phyloP scores from a whole-genome alignment of 2,888 invertebrate species.

The Leptinotarsa peninsularis region DNA sequence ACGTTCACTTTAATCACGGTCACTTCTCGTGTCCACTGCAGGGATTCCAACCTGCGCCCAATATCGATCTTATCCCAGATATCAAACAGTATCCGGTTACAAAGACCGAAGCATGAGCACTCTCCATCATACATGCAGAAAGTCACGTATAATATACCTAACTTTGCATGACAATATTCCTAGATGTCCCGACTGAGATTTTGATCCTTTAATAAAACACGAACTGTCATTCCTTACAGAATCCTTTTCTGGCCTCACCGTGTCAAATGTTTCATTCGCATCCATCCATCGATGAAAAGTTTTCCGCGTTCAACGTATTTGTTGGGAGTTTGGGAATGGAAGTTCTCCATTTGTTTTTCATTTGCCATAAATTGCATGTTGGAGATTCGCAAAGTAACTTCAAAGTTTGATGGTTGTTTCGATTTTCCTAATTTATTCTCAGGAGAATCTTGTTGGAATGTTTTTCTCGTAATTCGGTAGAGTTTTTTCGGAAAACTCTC shows the following conservation, averaged over 20 bases:
- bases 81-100: neutral
- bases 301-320: constrained; percentile 23
- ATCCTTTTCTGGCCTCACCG: neutral
- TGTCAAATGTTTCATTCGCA: constrained; percentile 17
- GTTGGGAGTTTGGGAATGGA: constrained; percentile 21
- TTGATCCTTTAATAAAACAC: constrained; percentile 7
- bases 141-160: constrained; percentile 9
- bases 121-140: neutral
- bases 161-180: constrained; percentile 11
- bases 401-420: constrained; percentile 25
- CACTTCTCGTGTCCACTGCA: neutral
- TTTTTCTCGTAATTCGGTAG: constrained; percentile 1
- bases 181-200: neutral
- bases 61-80: neutral
- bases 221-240: neutral
- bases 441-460: constrained; percentile 9
- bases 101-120: neutral
- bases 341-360: constrained; percentile 27
- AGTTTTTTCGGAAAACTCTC: neutral
- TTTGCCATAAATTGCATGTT: constrained; percentile 18
- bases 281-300: constrained; percentile 21
- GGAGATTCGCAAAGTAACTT: constrained; percentile 11
- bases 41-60: neutral
- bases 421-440: constrained; percentile 23
- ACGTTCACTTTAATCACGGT: neutral